phyloP scores from a whole-genome alignment of 2,888 invertebrate genomes.

The Anodontia alba region DNA sequence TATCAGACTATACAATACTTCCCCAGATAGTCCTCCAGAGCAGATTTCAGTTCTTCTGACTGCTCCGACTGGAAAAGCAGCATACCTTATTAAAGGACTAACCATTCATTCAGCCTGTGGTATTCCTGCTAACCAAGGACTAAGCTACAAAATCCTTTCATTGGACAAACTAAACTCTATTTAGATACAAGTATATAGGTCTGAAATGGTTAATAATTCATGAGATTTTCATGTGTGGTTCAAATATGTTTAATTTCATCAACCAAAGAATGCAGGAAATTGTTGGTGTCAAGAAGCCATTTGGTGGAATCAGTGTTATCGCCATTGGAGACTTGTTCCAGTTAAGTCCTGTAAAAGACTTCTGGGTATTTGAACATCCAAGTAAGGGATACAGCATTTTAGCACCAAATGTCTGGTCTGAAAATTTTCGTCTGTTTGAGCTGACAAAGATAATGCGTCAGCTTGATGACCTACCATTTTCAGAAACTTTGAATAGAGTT shows the following conservation, averaged over 20 bases:
- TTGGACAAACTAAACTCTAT: neutral
- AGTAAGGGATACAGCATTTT: neutral
- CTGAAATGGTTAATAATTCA: neutral
- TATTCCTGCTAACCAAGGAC: neutral
- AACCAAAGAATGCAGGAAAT: slow-evolving; percentile 6
- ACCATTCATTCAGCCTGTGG: neutral
- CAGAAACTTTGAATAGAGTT: neutral
- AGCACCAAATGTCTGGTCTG: slow-evolving; percentile 14
- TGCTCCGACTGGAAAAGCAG: neutral
- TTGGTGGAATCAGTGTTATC: slow-evolving; percentile 22
- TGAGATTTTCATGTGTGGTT: slow-evolving; percentile 16
- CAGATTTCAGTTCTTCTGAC: neutral
- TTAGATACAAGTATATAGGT: neutral
- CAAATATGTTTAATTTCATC: slow-evolving; percentile 2
- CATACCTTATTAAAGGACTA: neutral
- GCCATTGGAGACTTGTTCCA: slow-evolving; percentile 26
- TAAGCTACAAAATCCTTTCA: neutral
- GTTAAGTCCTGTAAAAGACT: neutral
- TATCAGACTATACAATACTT: no score
- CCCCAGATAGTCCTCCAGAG: no score
- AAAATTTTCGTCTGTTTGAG: slow-evolving; percentile 20
- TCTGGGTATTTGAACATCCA: neutral
- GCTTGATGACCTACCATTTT: neutral
- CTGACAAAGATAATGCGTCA: slow-evolving; percentile 25
- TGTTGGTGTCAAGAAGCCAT: neutral